Evolutionary conservation across 2,113 vertebrate species (phyloP), one percentile per base, ranked within the genome.

Genomic region (Pica pica): DNA sequence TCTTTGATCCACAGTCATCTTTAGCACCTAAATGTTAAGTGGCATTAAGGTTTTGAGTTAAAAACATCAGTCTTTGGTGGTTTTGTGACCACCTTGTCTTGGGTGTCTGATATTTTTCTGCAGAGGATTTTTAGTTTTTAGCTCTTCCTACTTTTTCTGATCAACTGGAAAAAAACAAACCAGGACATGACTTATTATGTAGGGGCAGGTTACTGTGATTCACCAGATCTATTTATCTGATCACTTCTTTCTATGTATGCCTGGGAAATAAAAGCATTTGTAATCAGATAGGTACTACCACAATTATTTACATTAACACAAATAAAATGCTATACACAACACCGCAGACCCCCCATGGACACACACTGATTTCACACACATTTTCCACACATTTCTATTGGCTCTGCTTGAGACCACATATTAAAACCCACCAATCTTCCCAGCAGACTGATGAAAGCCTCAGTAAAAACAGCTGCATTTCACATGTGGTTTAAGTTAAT

Each of bases 361-460:
- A 92, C 94, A 82, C 67, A 63, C 91, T 95, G 96, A 98, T 98
- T 98, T 98, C 97, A 98, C 97, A 98, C 97, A 98, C 97, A 97
- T 98, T 98, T 98, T 97, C 96, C 95, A 97, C 97, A 97, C 95
- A 95, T 98, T 98, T 96, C 98, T 95, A 97, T 96, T 97, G 97
- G 96, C 97, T 98, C 97, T 96, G 97, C 96, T 97, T 97, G 97
- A 97, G 97, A 98, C 97, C 97, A 96, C 98, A 98, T 98, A 98
- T 98, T 98, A 98, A 98, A 98, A 98, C 94, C 96, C 97, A 98
- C 98, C 98, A 98, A 98, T 98, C 98, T 98, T 98, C 97, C 97
- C 95, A 97, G 97, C 87, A 97, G 96, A 89, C 97, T 97, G 98
- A 97, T 98, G 98, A 98, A 98, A 98, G 97, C 96, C 97, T 97